Evolutionary conservation across 2,888 invertebrate species (phyloP), one percentile per base, ranked within the genome.

Genomic region (Plagodis pulveraria): DNA sequence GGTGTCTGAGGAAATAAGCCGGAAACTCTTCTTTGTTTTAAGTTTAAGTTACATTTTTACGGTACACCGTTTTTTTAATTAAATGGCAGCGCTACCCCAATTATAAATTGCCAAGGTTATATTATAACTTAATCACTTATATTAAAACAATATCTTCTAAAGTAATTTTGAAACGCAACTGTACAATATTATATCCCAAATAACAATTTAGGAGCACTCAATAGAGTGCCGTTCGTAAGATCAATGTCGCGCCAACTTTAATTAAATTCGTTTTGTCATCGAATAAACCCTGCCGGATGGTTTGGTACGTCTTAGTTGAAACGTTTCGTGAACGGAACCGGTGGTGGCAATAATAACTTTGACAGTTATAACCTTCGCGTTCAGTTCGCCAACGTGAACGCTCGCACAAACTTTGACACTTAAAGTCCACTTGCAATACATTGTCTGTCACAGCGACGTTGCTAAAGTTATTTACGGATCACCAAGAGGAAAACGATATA

Each of bases 351-450:
- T 84, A 85, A 85, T 83, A 87, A 85, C 81, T 87, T 86, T 75
- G 86, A 84, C 83, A 84, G 86, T 84, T 84, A 81, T 81, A 86
- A 83, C 81, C 81, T 82, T 76, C 69, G 63, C 70, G 70, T 73
- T 74, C 73, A 78, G 80, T 83, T 84, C 73, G 71, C 74, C 69
- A 71, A 72, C 76, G 68, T 69, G 73, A 78, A 76, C 66, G 75
- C 74, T 76, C 77, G 76, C 75, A 74, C 62, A 76, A 85, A 88
- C 78, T 89, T 89, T 86, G 87, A 83, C 85, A 87, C 79, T 84
- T 80, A 70, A 69, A 77, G 78, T 78, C 75, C 72, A 76, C 72
- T 70, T 69, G 69, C 78, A 74, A 83, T 82, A 84, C 78, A 80
- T 80, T 74, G 76, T 77, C 71, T 77, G 75, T 75, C 76, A 76